Evolutionary conservation across 1,140 invertebrate species (phyloP).

Genomic region (Zaprionus africanus): DNA sequence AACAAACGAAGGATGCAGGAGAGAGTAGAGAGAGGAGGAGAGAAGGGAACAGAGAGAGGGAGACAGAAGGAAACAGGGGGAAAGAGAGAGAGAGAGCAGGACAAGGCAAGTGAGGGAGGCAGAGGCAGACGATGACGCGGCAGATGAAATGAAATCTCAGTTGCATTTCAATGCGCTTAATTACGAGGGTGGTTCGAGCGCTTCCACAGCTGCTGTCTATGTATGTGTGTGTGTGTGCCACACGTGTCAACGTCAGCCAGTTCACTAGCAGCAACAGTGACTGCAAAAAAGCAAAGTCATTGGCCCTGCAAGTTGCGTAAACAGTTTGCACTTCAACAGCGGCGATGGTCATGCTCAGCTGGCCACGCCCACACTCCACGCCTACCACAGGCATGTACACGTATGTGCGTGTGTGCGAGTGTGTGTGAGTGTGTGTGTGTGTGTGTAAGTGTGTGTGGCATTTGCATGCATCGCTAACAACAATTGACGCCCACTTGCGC

Average conservation of each 20-base stretch:
- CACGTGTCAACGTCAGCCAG: slow-evolving; percentile 46
- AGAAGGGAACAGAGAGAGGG: slow-evolving; percentile 9
- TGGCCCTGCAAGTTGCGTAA: slow-evolving; percentile 54
- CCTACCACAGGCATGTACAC: not conserved
- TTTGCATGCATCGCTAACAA: slow-evolving; percentile 23
- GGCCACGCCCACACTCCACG: slow-evolving; percentile 54
- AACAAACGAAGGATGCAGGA: not conserved
- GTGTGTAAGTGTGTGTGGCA: slow-evolving; percentile 2
- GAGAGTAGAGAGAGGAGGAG: not conserved
- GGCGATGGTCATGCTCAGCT: slow-evolving; percentile 52
- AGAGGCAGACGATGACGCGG: slow-evolving; percentile 51
- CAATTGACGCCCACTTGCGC: slow-evolving; percentile 60
- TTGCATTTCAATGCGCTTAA: slow-evolving; percentile 60
- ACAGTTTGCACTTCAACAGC: slow-evolving; percentile 47
- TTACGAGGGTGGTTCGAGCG: slow-evolving; percentile 50
- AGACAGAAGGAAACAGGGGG: not conserved
- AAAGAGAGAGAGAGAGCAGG: not conserved
- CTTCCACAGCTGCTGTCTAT: slow-evolving; percentile 5
- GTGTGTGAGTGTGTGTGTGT: not conserved
- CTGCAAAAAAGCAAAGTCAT: slow-evolving; percentile 52
- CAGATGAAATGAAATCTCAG: slow-evolving; percentile 45
- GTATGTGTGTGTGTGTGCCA: slow-evolving; percentile 5
- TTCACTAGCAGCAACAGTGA: slow-evolving; percentile 10
- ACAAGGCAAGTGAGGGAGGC: not conserved
- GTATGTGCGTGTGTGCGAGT: too few species aligned